Conservation (phyloP, 2,113 vertebrate species). For the Numenius arquata region DNA sequence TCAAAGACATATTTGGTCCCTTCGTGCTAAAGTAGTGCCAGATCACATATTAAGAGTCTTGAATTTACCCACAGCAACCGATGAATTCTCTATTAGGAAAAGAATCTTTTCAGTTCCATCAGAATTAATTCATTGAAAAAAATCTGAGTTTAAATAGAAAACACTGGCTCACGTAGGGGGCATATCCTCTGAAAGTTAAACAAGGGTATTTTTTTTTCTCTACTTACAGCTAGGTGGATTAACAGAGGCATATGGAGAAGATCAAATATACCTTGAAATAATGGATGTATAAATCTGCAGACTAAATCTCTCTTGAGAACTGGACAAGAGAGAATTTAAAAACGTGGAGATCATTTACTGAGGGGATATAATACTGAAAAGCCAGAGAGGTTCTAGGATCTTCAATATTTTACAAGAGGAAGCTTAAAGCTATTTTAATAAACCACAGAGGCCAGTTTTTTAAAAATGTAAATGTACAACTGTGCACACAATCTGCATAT, state of each 20-base stretch:
- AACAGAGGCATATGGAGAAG: slow-evolving; percentile 60
- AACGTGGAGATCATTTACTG: slow-evolving; percentile 36
- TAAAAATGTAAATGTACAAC: slow-evolving; percentile 63
- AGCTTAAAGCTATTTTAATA: slow-evolving; percentile 58
- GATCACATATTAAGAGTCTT: slow-evolving; percentile 13
- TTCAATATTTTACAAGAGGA: slow-evolving; percentile 53
- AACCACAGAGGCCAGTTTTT: slow-evolving; percentile 48
- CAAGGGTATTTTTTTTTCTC: slow-evolving; percentile 17
- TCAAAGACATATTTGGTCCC: slow-evolving; percentile 27
- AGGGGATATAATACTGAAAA: slow-evolving; percentile 21
- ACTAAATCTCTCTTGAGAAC: slow-evolving; percentile 61
- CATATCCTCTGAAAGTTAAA: slow-evolving; percentile 50
- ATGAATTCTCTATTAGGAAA: slow-evolving; percentile 24
- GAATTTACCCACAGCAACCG: slow-evolving; percentile 27
- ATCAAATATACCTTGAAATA: slow-evolving; percentile 67
- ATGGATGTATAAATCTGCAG: slow-evolving; percentile 57
- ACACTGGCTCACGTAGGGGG: background rate
- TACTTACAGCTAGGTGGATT: slow-evolving; percentile 57
- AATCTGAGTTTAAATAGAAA: slow-evolving; percentile 8
- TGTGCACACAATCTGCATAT: slow-evolving; percentile 62
- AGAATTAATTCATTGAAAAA: slow-evolving; percentile 34
- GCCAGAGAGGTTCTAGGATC: slow-evolving; percentile 44
- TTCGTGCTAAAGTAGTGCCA: background rate
- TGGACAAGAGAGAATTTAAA: slow-evolving; percentile 1
- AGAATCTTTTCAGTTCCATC: background rate